Evolutionary conservation across 92 coral and sea anemone genomes (phyloP).

Genomic region (Siderastrea siderea): DNA sequence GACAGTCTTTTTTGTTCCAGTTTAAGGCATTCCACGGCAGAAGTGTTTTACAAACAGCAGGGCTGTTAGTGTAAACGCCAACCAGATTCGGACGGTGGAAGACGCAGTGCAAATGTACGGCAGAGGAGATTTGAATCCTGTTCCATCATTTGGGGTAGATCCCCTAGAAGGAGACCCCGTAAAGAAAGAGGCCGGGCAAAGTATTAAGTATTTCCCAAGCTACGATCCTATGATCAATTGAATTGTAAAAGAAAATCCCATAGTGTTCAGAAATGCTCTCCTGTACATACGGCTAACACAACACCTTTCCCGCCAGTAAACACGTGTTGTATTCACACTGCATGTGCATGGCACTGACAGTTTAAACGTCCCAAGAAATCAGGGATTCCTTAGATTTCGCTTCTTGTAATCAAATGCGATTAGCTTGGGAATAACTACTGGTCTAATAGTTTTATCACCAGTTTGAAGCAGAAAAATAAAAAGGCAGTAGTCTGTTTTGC

Average conservation of each 20-base stretch:
- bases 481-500: too few species aligned
- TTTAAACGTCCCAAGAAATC: too few species aligned
- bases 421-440: too few species aligned
- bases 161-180: neutral
- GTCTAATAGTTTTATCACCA: too few species aligned
- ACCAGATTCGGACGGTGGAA: neutral
- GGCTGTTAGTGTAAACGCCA: neutral
- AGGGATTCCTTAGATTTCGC: too few species aligned
- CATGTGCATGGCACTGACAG: too few species aligned
- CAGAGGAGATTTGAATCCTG: neutral
- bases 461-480: too few species aligned
- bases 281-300: neutral
- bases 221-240: neutral
- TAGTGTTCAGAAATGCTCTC: slow-evolving; percentile 7
- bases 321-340: neutral
- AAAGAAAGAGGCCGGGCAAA: slow-evolving; percentile 5
- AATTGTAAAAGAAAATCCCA: neutral
- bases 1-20: neutral
- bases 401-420: too few species aligned
- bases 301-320: neutral
- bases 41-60: neutral
- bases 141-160: neutral
- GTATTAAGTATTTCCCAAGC: slow-evolving; percentile 3
- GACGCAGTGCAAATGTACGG: neutral
- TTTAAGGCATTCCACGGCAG: neutral